These are phyloP conservation scores for Sparus aurata DNA, from an alignment of 2,797 vertebrate genomes.

Conservation along the genomic window DNA sequence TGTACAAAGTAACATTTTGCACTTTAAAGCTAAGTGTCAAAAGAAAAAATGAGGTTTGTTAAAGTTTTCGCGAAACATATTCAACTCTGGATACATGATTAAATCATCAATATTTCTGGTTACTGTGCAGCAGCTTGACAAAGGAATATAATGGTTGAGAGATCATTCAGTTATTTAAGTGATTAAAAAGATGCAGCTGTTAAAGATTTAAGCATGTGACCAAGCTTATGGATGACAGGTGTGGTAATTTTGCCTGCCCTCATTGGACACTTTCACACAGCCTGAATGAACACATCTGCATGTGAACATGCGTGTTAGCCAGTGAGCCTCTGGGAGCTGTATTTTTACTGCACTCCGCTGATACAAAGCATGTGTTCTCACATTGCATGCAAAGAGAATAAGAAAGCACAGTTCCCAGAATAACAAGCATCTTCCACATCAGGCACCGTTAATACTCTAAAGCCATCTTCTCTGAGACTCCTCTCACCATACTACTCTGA, in stretches of 20 bases:
- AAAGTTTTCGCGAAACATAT: neutral
- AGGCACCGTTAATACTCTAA: conserved; percentile 21
- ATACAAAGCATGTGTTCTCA: conserved; percentile 73
- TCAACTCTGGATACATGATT: neutral
- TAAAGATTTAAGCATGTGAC: conserved; percentile 53
- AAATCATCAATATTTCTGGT: neutral
- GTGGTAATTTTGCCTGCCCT: conserved; percentile 47
- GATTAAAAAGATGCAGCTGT: conserved; percentile 53
- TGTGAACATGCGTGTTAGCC: conserved; percentile 43
- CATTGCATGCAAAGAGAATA: conserved; percentile 36
- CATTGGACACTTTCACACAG: conserved; percentile 41
- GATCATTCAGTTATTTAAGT: conserved; percentile 33
- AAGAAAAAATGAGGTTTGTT: neutral
- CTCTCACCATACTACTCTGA: conserved; percentile 10
- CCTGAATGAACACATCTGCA: conserved; percentile 50
- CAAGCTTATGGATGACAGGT: conserved; percentile 57
- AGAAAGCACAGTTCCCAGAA: conserved; percentile 45
- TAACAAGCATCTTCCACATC: conserved; percentile 41
- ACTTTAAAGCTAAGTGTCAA: neutral
- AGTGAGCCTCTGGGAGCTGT: conserved; percentile 57
- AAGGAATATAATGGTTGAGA: neutral
- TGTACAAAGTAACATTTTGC: neutral
- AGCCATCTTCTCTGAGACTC: conserved; percentile 19
- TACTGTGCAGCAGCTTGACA: neutral
- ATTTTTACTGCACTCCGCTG: conserved; percentile 57